Conservation (phyloP, 2,797 vertebrate species). For the Alca torda region DNA sequence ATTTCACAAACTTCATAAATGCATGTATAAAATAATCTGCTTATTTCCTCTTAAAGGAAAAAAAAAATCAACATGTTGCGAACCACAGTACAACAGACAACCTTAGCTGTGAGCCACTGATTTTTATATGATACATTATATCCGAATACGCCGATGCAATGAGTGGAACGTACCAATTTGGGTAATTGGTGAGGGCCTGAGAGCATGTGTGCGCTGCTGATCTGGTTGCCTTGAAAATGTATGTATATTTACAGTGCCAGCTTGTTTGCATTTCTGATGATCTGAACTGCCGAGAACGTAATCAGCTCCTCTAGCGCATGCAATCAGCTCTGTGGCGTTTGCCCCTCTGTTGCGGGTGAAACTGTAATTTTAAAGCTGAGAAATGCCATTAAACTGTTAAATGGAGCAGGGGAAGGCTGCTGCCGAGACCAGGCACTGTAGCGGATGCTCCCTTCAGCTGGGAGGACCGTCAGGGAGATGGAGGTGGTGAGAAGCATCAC, state of each 20-base stretch:
- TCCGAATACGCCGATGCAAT: rapidly evolving
- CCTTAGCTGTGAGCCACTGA: neutral
- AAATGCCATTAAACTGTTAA: neutral
- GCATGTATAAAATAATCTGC: neutral
- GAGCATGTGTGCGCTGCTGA: neutral
- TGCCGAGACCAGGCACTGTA: neutral
- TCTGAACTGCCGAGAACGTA: neutral
- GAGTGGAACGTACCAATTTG: neutral
- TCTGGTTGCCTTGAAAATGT: neutral
- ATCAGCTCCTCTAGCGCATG: conserved; percentile 1
- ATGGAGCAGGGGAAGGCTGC: neutral
- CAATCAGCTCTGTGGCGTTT: neutral
- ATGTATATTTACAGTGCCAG: neutral
- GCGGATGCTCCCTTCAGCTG: neutral
- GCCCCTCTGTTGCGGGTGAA: neutral
- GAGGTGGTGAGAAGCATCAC: rapidly evolving
- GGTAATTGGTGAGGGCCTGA: conserved; percentile 29
- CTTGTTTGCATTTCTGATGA: conserved; percentile 63
- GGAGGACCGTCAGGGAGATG: rapidly evolving
- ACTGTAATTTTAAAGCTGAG: neutral
- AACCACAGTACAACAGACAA: neutral
- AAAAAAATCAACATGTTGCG: neutral
- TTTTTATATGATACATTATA: neutral
- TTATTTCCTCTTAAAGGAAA: neutral
- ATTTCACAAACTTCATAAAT: neutral